Evolutionary conservation across 2,113 vertebrate genomes (phyloP), one percentile per base, ranked within the genome.

Genomic region (Corvus cornix): DNA sequence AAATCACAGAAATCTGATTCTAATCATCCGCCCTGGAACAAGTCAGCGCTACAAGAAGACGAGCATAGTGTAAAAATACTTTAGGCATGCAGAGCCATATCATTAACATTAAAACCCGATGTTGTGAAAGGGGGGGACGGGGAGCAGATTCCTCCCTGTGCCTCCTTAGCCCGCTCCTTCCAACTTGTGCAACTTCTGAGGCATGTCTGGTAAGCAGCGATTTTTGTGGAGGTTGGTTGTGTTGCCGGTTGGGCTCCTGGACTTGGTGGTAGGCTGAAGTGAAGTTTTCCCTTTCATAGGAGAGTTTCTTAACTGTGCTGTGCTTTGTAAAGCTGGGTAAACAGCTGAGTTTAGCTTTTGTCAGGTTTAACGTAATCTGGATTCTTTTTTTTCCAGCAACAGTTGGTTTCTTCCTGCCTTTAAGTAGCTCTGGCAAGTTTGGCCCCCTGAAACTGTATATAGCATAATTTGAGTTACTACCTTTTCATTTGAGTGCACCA

Each of bases 1-100:
- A 95, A 95, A 96, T 96, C 89, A 93, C 94, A 93, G 93, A 88
- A 96, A 93, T 93, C 83, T 96, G 95, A 96, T 94, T 94, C 84
- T 75, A 92, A 96, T 95, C 79, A 96, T 87, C 92, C 2, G 1
- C 69, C 84, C 62, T 87, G 89, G 72, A 95, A 88, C 49, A 7
- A 80, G 93, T 21, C 6, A 0, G 81, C 31, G 59, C 72, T 77
- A 24, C 73, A 26, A 66, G 93, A 76, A 9, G 79, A 73, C 15
- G 6, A 90, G 86, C 84, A 33, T 62, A 76, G 82, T 82, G 87
- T 88, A 92, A 91, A 95, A 95, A 76, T 89, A 81, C 89, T 95
- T 44, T 0, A 37, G 59, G 90, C 66, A 64, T 1, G 30, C 22
- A 2, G 78, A 33, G 87, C 77, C 4, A 0, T 66, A 28, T 89